Conservation (phyloP, 2,797 vertebrate genomes). For the Propithecus deckenii region DNA sequence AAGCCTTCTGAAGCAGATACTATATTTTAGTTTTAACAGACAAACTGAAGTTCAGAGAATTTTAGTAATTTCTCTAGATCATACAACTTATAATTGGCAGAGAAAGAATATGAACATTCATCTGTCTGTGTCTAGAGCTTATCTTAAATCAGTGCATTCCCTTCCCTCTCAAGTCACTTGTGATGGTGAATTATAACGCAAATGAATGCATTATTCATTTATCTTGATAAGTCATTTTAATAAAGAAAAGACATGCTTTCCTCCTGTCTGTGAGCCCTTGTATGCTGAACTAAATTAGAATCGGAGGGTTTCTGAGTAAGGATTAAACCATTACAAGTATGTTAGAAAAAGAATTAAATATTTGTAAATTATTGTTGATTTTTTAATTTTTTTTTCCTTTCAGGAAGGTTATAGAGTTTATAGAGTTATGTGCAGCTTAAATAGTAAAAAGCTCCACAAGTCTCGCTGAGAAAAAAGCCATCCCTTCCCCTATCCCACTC, state of each 20-base stretch:
- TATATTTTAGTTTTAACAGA: background rate
- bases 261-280: background rate
- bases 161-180: background rate
- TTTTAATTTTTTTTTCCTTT: background rate
- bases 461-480: background rate
- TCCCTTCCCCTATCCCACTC: rapidly evolving
- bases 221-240: background rate
- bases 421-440: background rate
- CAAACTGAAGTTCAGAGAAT: background rate
- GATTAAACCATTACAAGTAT: background rate
- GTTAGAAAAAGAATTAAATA: background rate
- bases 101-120: background rate
- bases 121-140: background rate
- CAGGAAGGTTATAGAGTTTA: background rate
- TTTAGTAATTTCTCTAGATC: background rate
- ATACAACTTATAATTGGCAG: background rate
- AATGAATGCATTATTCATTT: background rate
- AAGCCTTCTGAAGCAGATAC: background rate
- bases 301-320: background rate
- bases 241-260: background rate
- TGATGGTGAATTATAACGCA: background rate
- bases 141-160: background rate
- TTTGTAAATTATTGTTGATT: background rate
- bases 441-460: background rate
- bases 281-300: background rate